phyloP scores from a whole-genome alignment of 2,888 invertebrate genomes.

The Amitus sp. region DNA sequence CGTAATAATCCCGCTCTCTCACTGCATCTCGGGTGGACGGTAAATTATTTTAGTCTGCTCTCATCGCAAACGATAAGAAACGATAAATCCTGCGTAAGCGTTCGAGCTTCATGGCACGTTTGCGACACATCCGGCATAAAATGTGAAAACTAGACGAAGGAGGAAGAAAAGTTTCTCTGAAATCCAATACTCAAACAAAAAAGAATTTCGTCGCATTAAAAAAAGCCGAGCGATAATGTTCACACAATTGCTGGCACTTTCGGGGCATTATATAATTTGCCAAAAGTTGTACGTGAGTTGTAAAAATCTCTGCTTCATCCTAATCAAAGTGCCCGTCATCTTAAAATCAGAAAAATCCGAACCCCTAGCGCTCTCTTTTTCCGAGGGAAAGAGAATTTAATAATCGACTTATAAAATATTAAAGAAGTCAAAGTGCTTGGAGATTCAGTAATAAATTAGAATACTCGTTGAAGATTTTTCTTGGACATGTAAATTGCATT shows the following conservation, averaged over 20 bases:
- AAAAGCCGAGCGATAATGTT: slow-evolving; percentile 13
- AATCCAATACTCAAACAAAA: slow-evolving; percentile 17
- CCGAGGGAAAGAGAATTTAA: no score
- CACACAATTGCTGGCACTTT: slow-evolving; percentile 4
- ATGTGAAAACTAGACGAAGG: slow-evolving; percentile 38
- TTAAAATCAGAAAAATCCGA: no score
- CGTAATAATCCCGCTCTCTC: slow-evolving; percentile 36
- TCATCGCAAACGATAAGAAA: slow-evolving; percentile 23
- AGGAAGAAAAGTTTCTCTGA: slow-evolving; percentile 13
- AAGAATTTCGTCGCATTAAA: slow-evolving; percentile 14
- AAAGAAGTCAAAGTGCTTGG: no score
- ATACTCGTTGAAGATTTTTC: no score
- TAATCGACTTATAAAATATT: no score
- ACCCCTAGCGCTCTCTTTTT: no score
- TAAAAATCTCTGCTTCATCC: no score
- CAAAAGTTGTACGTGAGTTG: background rate
- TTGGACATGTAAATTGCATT: no score
- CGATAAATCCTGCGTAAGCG: slow-evolving; percentile 46
- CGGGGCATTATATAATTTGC: background rate
- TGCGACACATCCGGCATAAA: slow-evolving; percentile 47
- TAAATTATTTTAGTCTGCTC: slow-evolving; percentile 47
- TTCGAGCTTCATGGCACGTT: slow-evolving; percentile 41
- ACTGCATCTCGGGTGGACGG: slow-evolving; percentile 31
- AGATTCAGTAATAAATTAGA: no score
- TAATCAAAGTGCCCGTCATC: no score